phyloP scores from a whole-genome alignment of 2,113 vertebrate genomes.

The Nansenia antarctica region DNA sequence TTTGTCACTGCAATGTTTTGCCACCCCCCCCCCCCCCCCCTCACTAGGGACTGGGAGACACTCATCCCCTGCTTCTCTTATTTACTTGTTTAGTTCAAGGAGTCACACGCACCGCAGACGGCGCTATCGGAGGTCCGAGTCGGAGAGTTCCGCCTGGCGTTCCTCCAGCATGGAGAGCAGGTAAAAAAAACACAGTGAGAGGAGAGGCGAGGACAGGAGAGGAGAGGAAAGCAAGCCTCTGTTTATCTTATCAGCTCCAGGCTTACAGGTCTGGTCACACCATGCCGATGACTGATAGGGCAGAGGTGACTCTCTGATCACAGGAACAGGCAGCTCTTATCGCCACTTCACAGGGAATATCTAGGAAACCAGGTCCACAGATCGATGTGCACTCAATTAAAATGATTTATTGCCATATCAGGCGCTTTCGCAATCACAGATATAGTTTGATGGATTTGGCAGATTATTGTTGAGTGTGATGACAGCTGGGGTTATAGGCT shows the following conservation, averaged over 20 bases:
- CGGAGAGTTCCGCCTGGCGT: conserved; percentile 77
- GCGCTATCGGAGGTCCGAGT: conserved; percentile 76
- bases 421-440: conserved; percentile 14
- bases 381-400: conserved; percentile 53
- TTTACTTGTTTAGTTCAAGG: conserved; percentile 76
- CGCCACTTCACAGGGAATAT: conserved; percentile 56
- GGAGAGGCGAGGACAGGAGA: neutral
- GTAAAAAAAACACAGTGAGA: conserved; percentile 59
- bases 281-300: conserved; percentile 67
- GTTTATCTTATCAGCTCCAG: conserved; percentile 64
- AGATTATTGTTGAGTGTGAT: conserved; percentile 5
- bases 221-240: too few species aligned
- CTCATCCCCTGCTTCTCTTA: conserved; percentile 4
- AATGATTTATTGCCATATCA: conserved; percentile 22
- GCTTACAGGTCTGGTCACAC: conserved; percentile 46
- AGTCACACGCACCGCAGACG: conserved; percentile 80
- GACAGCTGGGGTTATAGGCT: neutral
- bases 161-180: conserved; percentile 82
- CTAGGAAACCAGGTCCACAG: conserved; percentile 40
- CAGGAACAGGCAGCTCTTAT: conserved; percentile 49
- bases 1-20: neutral
- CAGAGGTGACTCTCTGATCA: conserved; percentile 66
- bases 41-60: neutral
- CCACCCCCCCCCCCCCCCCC: neutral
- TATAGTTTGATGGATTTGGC: conserved; percentile 16